Evolutionary conservation across 2,113 vertebrate genomes (phyloP), one percentile per base, ranked within the genome.

Genomic region (Phalacrocorax pelagicus): DNA sequence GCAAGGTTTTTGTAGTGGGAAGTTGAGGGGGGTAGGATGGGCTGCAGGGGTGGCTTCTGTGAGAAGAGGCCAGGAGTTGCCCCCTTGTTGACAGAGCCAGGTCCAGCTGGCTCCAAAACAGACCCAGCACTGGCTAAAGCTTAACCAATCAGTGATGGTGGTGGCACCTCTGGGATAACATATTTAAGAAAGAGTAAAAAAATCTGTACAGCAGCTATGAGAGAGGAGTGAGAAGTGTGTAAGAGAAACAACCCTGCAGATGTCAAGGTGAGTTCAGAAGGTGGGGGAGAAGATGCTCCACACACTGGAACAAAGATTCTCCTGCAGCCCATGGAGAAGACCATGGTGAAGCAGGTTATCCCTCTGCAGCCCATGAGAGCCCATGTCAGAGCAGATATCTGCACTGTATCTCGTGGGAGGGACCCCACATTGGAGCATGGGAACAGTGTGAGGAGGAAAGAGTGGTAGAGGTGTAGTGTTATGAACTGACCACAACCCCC

Each of bases 331-430:
- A 18, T 7, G 12, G 44, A 21, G 15, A 70, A 78, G 54, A 65
- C 16, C 10, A 26, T 2, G 7, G 36, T 34, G 15, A 30, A 34
- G 32, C 22, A 74, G 21, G 17, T 10, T 42, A 29, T 51, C 18
- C 20, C 24, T 49, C 51, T 81, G 46, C 58, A 90, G 32, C 6
- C 13, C 16, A 29, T 11, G n/a, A 54, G 47, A 34, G 30, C 10
- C 34, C 18, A 11, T 20, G 32, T n/a, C 0, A 0, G 49, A 65
- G 30, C 22, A 87, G 16, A 19, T 16, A 47, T 19, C 46, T 4
- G 1, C 29, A 40, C 36, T 67, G 12, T 30, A 9, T 42, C 34
- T 19, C 23, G 36, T 36, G 18, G 11, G 19, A 95, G 57, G 12
- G 19, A 38, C 36, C 18, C 12, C 38, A 38, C 1, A 5, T 11